Conservation (phyloP, 2,888 invertebrate genomes). For the Apamea epomidion region DNA sequence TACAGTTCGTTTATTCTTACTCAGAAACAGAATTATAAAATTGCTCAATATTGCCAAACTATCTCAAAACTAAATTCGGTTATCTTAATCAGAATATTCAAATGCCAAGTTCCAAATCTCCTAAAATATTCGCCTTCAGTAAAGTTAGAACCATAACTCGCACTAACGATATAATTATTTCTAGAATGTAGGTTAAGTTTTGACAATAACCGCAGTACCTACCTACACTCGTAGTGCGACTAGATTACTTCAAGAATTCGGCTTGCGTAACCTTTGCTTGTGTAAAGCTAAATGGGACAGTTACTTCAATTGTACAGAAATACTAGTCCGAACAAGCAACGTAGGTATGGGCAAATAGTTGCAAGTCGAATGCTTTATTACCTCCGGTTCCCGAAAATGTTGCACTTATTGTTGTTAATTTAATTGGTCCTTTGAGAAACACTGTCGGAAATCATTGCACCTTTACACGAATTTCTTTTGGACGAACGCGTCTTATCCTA, state of each 20-base stretch:
- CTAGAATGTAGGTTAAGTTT: conserved; percentile 51
- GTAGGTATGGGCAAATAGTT: background rate
- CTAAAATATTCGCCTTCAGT: conserved; percentile 10
- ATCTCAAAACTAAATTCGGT: background rate
- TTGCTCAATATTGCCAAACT: background rate
- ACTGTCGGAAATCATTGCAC: background rate
- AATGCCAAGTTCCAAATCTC: conserved; percentile 2
- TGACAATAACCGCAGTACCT: conserved; percentile 58
- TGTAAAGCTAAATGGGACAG: conserved; percentile 21
- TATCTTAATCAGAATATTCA: conserved; percentile 5
- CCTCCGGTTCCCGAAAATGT: background rate
- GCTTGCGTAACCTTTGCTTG: conserved; percentile 58
- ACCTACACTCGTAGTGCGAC: conserved; percentile 30
- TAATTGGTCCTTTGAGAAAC: background rate
- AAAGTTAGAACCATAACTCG: conserved; percentile 29
- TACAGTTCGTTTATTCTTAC: background rate
- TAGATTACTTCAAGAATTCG: conserved; percentile 61
- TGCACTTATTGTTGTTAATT: background rate
- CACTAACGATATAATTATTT: conserved; percentile 51
- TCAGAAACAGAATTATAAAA: background rate
- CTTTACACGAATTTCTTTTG: background rate
- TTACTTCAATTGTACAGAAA: conserved; percentile 24
- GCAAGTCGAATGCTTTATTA: background rate
- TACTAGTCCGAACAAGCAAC: background rate
- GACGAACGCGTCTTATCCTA: background rate